phyloP scores from a whole-genome alignment of 2,797 vertebrate species.

The Hypotaenidia philippensis region DNA sequence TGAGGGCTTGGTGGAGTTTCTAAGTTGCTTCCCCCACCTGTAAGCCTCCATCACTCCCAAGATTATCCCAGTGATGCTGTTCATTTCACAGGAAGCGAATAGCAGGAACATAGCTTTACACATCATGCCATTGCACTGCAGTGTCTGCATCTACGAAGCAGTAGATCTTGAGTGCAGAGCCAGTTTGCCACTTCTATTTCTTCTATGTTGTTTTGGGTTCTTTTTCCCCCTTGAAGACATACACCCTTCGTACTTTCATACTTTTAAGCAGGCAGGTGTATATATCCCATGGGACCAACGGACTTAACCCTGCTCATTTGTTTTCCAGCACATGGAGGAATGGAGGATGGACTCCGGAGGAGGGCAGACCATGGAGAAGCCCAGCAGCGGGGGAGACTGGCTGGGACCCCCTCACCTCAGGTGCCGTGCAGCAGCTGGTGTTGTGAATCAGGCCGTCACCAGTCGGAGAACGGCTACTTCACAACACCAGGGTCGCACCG shows the following conservation, averaged over 20 bases:
- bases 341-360: neutral
- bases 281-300: accelerated
- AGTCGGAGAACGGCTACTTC: constrained; percentile 94
- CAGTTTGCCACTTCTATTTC: neutral
- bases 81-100: neutral
- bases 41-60: neutral
- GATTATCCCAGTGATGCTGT: neutral
- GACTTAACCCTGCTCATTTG: constrained; percentile 45
- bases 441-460: constrained; percentile 99
- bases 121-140: accelerated
- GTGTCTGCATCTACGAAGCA: neutral
- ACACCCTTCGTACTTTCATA: neutral
- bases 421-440: constrained; percentile 97
- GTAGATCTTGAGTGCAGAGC: neutral
- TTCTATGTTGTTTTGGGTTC: neutral
- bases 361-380: neutral
- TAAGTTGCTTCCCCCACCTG: neutral
- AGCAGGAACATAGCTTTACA: neutral
- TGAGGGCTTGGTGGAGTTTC: constrained; percentile 20
- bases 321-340: neutral
- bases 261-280: neutral
- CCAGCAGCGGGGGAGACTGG: neutral
- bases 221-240: neutral
- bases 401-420: neutral
- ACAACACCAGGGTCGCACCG: constrained; percentile 96